Base-by-base conservation (phyloP, 2,797 vertebrate genomes). In the Argyrosomus regius region DNA sequence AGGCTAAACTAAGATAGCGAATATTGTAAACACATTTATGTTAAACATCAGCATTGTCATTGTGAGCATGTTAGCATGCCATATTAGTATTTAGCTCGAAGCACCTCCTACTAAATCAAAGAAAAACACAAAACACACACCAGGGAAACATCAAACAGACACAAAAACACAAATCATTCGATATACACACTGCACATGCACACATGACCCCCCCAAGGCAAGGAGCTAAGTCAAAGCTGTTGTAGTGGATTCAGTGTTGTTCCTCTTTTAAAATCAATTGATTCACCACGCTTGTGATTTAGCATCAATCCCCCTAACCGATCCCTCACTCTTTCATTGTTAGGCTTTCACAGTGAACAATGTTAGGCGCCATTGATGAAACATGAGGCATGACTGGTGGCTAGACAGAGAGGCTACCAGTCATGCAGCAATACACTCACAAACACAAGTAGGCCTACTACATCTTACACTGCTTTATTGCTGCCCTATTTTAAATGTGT, bases 191-290 rank as follows among this genome's bases (percentile, higher is more conserved):
- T 49, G 64, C 22, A 48, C 49, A 65, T 18, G 13, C 50, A 60
- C n/a, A 61, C 24, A 62, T 20, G 43, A 54, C 14, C 70, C 56
- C 77, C 48, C 70, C 18, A 66, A 72, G 73, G 77, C 84, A 71
- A 83, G 75, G 46, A 77, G 72, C 71, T 86, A 73, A 77, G 84
- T 90, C 89, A 88, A 75, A 91, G 90, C 71, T 84, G 82, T 75
- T 81, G 46, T 39, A 31, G 60, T 60, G 69, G 81, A 78, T 72
- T 79, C 59, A 80, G 4, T 28, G 68, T 20, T 54, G 59, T 70
- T 81, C 62, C 67, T 28, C 62, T 49, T 54, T 72, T 81, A 18
- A 75, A 83, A 83, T 85, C 79, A 90, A 80, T 72, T 76, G 64
- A 92, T 90, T 88, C 72, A 46, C 58, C 48, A 67, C 10, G 18